These are phyloP conservation scores for Nasonia giraulti DNA, from an alignment of 1,140 invertebrate genomes.

Conservation along the genomic window DNA sequence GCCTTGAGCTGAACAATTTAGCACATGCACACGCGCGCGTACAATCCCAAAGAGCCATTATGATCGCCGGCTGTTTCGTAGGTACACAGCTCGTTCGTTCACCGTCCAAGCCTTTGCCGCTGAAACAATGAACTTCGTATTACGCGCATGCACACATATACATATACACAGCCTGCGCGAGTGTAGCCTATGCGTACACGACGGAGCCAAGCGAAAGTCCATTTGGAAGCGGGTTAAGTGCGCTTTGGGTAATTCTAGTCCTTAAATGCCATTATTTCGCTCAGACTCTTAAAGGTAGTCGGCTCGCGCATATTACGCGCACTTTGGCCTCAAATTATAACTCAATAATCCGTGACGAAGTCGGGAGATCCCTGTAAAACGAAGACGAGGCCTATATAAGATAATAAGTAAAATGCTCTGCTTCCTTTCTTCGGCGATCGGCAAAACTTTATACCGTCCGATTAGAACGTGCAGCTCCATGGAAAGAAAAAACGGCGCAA, in stretches of 20 bases:
- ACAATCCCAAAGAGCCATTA: constrained; percentile 51
- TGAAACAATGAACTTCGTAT: constrained; percentile 58
- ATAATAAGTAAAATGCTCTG: background rate
- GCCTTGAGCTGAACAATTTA: no score
- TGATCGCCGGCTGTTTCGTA: constrained; percentile 51
- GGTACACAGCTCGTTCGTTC: constrained; percentile 51
- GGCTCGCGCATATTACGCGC: constrained; percentile 21
- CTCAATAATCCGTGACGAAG: constrained; percentile 43
- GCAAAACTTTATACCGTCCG: no score
- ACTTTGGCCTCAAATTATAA: constrained; percentile 39
- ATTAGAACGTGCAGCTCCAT: background rate
- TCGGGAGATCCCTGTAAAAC: background rate
- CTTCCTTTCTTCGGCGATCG: background rate
- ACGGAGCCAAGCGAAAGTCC: constrained; percentile 58
- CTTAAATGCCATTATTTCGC: constrained; percentile 64
- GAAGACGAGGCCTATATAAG: background rate
- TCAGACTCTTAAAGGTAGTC: constrained; percentile 43
- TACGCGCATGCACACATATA: background rate
- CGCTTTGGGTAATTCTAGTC: constrained; percentile 62
- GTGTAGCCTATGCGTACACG: background rate
- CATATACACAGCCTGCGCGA: background rate
- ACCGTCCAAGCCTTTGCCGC: constrained; percentile 49
- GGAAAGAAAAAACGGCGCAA: background rate
- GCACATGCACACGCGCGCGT: no score
- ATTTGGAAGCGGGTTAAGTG: constrained; percentile 66